These are phyloP conservation scores for Echeneis naucrates DNA, from an alignment of 2,797 vertebrate species.

Conservation along the genomic window DNA sequence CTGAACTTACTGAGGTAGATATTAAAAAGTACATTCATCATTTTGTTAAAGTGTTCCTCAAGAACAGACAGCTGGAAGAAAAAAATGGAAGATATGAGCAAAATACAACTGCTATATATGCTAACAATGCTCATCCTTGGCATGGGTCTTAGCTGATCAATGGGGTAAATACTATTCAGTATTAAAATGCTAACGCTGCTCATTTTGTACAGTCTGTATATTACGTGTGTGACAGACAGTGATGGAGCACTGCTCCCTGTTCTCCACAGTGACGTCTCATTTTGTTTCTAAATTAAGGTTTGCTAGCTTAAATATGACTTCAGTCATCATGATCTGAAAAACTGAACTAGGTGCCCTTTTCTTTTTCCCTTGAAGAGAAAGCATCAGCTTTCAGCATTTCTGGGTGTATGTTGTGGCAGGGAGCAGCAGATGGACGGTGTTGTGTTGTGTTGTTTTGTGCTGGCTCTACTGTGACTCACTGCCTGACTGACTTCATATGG, in stretches of 20 bases:
- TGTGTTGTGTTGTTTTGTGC: conserved; percentile 56
- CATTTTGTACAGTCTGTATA: too few relatives aligned
- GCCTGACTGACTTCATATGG: conserved; percentile 69
- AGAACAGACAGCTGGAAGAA: not conserved
- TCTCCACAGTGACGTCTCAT: conserved; percentile 10
- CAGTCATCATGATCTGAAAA: not conserved
- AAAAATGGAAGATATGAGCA: not conserved
- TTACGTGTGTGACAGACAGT: not conserved
- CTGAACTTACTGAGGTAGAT: too few relatives aligned
- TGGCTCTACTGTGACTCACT: conserved; percentile 63
- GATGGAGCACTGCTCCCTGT: not conserved
- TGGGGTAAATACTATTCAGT: too few relatives aligned
- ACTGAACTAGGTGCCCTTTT: not conserved
- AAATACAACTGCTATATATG: not conserved
- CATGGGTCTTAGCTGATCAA: too few relatives aligned
- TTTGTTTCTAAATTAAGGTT: conserved; percentile 5
- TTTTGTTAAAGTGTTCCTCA: not conserved
- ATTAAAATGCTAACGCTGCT: too few relatives aligned
- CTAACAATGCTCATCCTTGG: not conserved
- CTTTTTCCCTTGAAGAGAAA: conserved; percentile 7
- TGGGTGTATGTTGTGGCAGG: conserved; percentile 12
- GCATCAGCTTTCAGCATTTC: conserved; percentile 6
- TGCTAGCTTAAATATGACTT: too few relatives aligned
- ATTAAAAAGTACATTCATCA: not conserved
- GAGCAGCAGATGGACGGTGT: conserved; percentile 58